Percentiles rank a stretch among this genome's conserved stretches.
Conservation (phyloP, 2,888 invertebrate genomes). For the Abrostola triplasia region DNA sequence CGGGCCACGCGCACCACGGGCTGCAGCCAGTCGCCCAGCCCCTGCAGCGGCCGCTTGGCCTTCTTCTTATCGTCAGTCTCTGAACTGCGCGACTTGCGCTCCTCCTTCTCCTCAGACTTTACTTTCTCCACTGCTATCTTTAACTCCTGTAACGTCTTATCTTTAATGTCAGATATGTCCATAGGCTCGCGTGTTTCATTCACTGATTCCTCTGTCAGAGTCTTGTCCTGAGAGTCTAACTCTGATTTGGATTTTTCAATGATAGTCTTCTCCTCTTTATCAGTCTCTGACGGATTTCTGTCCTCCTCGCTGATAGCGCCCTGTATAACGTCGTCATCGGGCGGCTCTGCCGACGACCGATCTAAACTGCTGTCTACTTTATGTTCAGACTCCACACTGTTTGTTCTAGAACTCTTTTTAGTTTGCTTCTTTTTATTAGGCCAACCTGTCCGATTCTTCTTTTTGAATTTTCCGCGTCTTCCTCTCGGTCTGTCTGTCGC, state of each 20-base stretch:
- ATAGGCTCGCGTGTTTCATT: slow-evolving; percentile 44
- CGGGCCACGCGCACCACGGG: slow-evolving; percentile 91
- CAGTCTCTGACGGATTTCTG: slow-evolving; percentile 65
- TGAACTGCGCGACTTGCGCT: slow-evolving; percentile 64
- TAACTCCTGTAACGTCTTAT: slow-evolving; percentile 64
- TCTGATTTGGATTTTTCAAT: slow-evolving; percentile 54
- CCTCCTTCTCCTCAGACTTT: slow-evolving; percentile 63
- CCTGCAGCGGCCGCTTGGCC: slow-evolving; percentile 71
- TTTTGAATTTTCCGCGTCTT: slow-evolving; percentile 88
- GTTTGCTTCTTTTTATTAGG: slow-evolving; percentile 87
- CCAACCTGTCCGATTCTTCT: slow-evolving; percentile 95
- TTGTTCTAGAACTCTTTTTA: slow-evolving; percentile 74
- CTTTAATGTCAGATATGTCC: slow-evolving; percentile 52
- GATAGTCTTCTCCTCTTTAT: slow-evolving; percentile 60
- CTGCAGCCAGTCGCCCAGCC: slow-evolving; percentile 85
- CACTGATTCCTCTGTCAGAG: slow-evolving; percentile 38
- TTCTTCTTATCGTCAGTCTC: slow-evolving; percentile 73
- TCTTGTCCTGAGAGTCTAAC: slow-evolving; percentile 56
- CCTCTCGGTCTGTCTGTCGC: slow-evolving; percentile 67
- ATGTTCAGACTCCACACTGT: slow-evolving; percentile 67
- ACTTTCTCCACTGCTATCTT: slow-evolving; percentile 67
- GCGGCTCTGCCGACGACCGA: slow-evolving; percentile 74
- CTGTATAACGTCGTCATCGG: slow-evolving; percentile 74
- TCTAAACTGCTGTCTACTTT: slow-evolving; percentile 74
- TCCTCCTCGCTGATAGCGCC: slow-evolving; percentile 77